Conservation (phyloP, 2,113 vertebrate species). For the Cygnus buccinator region DNA sequence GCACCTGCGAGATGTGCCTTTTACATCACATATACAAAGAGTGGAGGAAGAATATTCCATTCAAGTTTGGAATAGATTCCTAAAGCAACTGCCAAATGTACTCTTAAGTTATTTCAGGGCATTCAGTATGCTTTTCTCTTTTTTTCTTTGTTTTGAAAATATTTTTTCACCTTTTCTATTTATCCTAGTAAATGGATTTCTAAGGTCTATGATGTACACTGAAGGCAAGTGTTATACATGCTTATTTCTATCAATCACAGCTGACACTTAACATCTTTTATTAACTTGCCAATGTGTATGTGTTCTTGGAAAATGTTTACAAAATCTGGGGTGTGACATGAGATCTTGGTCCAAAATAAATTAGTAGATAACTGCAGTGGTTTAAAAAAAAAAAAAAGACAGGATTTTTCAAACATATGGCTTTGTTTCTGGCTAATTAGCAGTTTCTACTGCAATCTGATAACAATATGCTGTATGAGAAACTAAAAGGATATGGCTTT, state of each 20-base stretch:
- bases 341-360: neutral
- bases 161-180: neutral
- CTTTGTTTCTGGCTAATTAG: conserved; percentile 41
- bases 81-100: neutral
- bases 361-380: neutral
- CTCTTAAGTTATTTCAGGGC: neutral
- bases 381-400: neutral
- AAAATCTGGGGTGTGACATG: neutral
- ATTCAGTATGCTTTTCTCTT: neutral
- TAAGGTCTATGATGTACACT: neutral
- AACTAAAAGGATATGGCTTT: neutral
- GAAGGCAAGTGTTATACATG: neutral
- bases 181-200: neutral
- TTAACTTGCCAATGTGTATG: neutral
- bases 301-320: neutral
- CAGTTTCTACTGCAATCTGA: conserved; percentile 9
- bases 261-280: neutral
- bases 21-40: neutral
- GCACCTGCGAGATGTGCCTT: neutral
- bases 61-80: neutral
- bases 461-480: neutral
- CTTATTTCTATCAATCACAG: neutral
- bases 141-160: neutral
- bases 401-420: neutral
- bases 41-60: neutral